Base-by-base conservation (phyloP, 2,113 vertebrate species). In the Anthoscopus minutus region DNA sequence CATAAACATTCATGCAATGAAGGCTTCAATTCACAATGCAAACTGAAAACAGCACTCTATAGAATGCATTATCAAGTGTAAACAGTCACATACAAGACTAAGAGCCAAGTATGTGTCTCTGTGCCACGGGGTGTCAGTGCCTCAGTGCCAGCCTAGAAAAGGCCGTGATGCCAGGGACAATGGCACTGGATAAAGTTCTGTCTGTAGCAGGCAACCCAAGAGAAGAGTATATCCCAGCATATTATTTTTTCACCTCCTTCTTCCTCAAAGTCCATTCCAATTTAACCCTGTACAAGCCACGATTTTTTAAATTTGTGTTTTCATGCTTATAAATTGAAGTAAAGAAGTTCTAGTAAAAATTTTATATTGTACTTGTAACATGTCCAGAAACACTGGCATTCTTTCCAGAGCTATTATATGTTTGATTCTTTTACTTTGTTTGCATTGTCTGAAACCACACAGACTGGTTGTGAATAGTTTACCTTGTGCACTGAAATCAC, bases 201-300 rank as follows among this genome's bases (percentile, higher is more conserved):
- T 5, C 2, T 42, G 23, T 57, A 33, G 19, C 40, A 56, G 71
- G 15, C 54, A 86, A 28, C 7, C 25, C 18, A 60, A 9, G 60
- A 58, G 7, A 85, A 57, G 15, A 44, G 6, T 28, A 19, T 13
- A 38, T 3, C 33, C 23, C 24, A 33, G 2, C 7, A 19, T 7
- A 33, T 13, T 53, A 4, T 44, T 56, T 76, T 88, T 51, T 14
- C 16, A 77, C 12, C 16, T 85, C 67, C 14, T 21, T 80, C 23
- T 77, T 82, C 27, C 27, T 60, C 48, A 38, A 5, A 0, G 0
- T 31, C 11, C 9, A 10, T 42, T 66, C 35, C 6, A 89, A 38
- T 60, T 89, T 77, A 72, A 53, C 15, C 5, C 6, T 33, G 3
- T 24, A 60, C 12, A 37, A 81, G 20, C 2, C 47, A 67, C 3